Percentiles rank a stretch among this genome's conserved stretches.
These are phyloP conservation scores for Malurus alboscapulatus DNA, from an alignment of 2,113 vertebrate species.

Conservation along the genomic window DNA sequence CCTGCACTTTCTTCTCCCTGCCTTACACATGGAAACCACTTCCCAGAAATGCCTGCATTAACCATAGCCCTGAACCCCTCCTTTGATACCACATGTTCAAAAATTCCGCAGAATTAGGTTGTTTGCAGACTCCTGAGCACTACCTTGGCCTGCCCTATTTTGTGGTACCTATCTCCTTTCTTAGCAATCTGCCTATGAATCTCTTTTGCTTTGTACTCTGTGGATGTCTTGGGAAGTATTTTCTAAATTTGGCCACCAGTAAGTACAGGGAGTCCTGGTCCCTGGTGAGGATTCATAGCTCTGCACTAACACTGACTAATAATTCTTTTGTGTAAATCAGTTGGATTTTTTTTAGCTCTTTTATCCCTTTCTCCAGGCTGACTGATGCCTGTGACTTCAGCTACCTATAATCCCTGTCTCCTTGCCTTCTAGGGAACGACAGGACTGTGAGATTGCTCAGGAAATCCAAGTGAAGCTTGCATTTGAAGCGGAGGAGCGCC, in stretches of 20 bases:
- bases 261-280: not conserved
- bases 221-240: not conserved
- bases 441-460: constrained; percentile 92
- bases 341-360: not conserved
- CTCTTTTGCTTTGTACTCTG: not conserved
- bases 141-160: not conserved
- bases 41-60: not conserved
- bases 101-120: not conserved
- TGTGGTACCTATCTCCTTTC: not conserved
- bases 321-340: not conserved
- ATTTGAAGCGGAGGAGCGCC: constrained; percentile 86
- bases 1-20: not conserved
- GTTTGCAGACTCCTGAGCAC: not conserved
- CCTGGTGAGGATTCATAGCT: not conserved
- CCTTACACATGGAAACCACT: not conserved
- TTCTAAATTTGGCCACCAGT: not conserved
- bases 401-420: not conserved
- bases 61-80: not conserved
- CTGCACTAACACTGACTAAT: not conserved
- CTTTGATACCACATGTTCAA: not conserved
- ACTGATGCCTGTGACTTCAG: not conserved
- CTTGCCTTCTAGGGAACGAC: constrained; percentile 80
- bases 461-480: constrained; percentile 93
- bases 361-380: not conserved
- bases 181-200: not conserved